Evolutionary conservation across 2,113 vertebrate species (phyloP), one percentile per base, ranked within the genome.

Genomic region (Nipponia nippon): DNA sequence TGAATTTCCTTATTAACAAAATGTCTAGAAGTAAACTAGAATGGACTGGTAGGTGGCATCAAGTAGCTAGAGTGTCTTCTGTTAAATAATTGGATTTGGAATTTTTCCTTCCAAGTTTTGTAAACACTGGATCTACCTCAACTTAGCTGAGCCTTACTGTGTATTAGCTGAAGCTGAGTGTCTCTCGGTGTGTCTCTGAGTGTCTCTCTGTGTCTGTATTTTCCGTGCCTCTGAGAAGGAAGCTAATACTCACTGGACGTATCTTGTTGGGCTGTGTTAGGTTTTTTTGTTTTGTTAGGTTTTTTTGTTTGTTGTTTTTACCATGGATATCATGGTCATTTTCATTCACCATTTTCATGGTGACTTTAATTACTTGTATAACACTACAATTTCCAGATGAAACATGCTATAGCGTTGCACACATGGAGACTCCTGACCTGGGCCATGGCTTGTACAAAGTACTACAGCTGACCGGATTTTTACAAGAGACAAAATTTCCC

Each of bases 221-320:
- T 89, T 69, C 44, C 12, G 5, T 55, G 15, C 15, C 38, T 52
- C 66, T 77, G 18, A 65, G 72, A 36, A 77, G 20, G 20, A 90
- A 66, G 23, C 36, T 56, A 73, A 66, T 30, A 62, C 10, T 53
- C 15, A 5, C 12, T 73, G 16, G 1, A 26, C 3, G 1, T 32
- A 63, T 7, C 20, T 47, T 73, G 18, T 27, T 56, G 23, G 27
- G 55, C 55, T 56, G 36, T 1, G 1, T 11, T 23, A 50, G 1
- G 1, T 2, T 3, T 38, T 27, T 75, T 75, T 46, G 8, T 9
- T 80, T 52, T 1, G 1, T 11, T 23, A 50, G 1, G 1, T 2
- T 3, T 38, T 27, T 75, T 75, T 46, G 8, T 9, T 80, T 52
- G 29, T 4, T 77, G 14, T 30, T 94, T 83, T 81, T 46, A 49